These are phyloP conservation scores for Rhagonycha fulva DNA, from an alignment of 2,888 invertebrate species.

Conservation along the genomic window DNA sequence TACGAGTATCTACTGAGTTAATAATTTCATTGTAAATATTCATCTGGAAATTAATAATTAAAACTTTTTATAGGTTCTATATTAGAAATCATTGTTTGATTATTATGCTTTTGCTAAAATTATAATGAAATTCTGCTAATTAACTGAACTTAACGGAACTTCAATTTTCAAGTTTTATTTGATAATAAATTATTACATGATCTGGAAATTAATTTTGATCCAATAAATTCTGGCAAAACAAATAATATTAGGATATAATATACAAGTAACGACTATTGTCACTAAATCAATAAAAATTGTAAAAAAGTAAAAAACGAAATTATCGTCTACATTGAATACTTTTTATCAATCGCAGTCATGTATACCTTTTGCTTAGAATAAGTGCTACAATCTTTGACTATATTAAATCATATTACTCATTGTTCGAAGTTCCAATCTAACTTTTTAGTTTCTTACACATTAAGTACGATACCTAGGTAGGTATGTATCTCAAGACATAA, in stretches of 20 bases:
- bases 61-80: neutral
- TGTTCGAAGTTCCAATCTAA: too few relatives aligned
- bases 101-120: neutral
- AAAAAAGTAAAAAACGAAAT: too few relatives aligned
- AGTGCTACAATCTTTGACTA: too few relatives aligned
- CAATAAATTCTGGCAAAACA: neutral
- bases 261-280: neutral
- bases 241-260: neutral
- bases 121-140: too few relatives aligned
- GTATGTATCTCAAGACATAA: too few relatives aligned
- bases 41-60: too few relatives aligned
- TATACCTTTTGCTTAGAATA: too few relatives aligned
- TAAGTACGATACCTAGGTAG: too few relatives aligned
- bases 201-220: neutral
- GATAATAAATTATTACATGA: neutral
- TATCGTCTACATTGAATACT: too few relatives aligned
- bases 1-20: neutral
- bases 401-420: too few relatives aligned
- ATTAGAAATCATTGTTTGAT: neutral
- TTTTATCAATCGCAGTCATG: too few relatives aligned
- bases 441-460: too few relatives aligned
- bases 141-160: neutral
- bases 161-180: neutral
- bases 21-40: neutral
- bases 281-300: neutral